Conservation (phyloP, 2,888 invertebrate species). For the Dynastes hyllus region DNA sequence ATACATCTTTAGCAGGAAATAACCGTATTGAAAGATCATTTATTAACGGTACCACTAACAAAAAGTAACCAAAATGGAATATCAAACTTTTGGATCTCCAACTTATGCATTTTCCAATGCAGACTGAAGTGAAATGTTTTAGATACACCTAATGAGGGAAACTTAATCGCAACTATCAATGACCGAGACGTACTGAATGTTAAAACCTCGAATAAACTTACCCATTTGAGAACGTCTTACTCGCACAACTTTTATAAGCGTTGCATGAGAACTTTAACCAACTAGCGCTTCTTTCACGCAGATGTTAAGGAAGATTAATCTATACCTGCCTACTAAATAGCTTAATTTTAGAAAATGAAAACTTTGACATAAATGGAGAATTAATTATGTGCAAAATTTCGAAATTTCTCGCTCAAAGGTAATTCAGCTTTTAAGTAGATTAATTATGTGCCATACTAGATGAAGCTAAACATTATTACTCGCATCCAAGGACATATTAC, state of each 20-base stretch:
- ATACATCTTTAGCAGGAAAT: too few relatives aligned
- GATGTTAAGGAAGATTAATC: conserved; percentile 22
- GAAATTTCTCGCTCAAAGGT: background rate
- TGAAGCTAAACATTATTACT: background rate
- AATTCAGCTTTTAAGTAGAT: conserved; percentile 3
- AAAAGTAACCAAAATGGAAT: too few relatives aligned
- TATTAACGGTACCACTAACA: too few relatives aligned
- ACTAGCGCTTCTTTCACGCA: background rate
- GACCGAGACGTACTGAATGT: background rate
- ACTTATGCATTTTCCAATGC: too few relatives aligned
- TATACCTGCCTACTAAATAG: background rate
- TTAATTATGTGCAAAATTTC: conserved; percentile 28
- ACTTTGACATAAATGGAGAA: conserved; percentile 8
- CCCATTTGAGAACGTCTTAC: background rate
- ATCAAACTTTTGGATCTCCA: too few relatives aligned
- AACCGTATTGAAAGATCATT: too few relatives aligned
- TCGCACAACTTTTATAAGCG: background rate
- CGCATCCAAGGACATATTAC: too few relatives aligned
- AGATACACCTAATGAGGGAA: background rate
- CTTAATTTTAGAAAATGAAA: conserved; percentile 10
- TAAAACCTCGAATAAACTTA: background rate
- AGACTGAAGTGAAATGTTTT: background rate
- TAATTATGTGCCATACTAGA: background rate
- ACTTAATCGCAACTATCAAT: background rate
- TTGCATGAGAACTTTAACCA: background rate